These are phyloP conservation scores for Mimachlamys varia DNA, from an alignment of 2,888 invertebrate species.

Conservation along the genomic window DNA sequence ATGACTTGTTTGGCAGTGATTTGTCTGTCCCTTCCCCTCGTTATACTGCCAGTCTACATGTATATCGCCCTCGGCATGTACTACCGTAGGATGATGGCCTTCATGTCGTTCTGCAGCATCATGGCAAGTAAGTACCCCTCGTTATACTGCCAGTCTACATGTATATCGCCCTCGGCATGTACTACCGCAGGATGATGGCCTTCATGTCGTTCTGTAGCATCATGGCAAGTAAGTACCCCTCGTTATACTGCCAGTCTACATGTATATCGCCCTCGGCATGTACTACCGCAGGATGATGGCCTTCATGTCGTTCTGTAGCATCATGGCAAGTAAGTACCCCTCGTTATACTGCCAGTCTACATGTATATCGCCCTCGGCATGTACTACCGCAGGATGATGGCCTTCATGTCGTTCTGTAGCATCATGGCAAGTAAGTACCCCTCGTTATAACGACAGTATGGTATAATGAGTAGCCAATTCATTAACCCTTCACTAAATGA, in stretches of 20 bases:
- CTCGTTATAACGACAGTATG: not conserved
- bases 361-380: slow-evolving; percentile 74
- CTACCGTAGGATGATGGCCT: slow-evolving; percentile 70
- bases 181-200: slow-evolving; percentile 59
- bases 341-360: not conserved
- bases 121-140: slow-evolving; percentile 63
- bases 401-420: not conserved
- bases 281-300: slow-evolving; percentile 43
- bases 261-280: slow-evolving; percentile 73
- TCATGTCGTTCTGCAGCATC: slow-evolving; percentile 61
- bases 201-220: slow-evolving; percentile 54
- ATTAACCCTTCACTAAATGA: too few relatives aligned
- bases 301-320: not conserved
- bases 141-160: slow-evolving; percentile 49
- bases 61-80: slow-evolving; percentile 73
- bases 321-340: slow-evolving; percentile 49
- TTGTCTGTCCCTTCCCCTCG: slow-evolving; percentile 68
- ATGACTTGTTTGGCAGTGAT: slow-evolving; percentile 69
- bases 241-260: slow-evolving; percentile 41
- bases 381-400: slow-evolving; percentile 44
- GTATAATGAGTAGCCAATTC: too few relatives aligned
- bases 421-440: slow-evolving; percentile 48
- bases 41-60: slow-evolving; percentile 74
- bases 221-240: slow-evolving; percentile 48
- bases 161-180: slow-evolving; percentile 72